Evolutionary conservation across 1,140 invertebrate species (phyloP), one percentile per base, ranked within the genome.

Genomic region (Polypedilum pembai): DNA sequence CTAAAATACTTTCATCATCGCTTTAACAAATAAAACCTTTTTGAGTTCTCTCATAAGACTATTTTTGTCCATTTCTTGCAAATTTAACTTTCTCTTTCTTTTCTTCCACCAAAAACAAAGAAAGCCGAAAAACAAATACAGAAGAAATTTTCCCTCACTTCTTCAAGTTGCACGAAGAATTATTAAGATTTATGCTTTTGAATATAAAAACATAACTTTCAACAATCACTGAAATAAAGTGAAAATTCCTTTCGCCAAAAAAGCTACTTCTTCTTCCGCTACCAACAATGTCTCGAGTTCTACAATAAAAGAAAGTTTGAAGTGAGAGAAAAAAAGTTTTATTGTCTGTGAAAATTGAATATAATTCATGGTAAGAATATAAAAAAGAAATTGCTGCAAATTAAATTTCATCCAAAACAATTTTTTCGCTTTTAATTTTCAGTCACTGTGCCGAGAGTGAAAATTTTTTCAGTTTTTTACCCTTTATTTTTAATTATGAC

Each of bases 271-370:
- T 33, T 33, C 24, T 33, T 33, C 24, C 5, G 24, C 24, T 33
- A 33, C 24, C 24, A 33, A 33, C 24, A 33, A 33, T 33, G 24
- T 3, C 24, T 33, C 5, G 2, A 33, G 24, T 33, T 3, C 5
- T 33, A 69, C 45, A 56, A 56, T 56, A 56, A 56, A 56, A 56
- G 45, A 15, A 56, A 56, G 24, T 33, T 56, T 56, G 0, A 69
- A 69, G 17, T n/a, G 17, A 18, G 17, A 66, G 18, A 21, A 69
- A 69, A 69, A 69, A 69, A 69, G 65, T 69, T 69, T 69, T 69
- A 69, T 69, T 69, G 65, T 69, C 65, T 69, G 65, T 69, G 65
- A 69, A 69, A 69, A 20, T 69, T 69, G 65, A 18, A 56, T 18
- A 69, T 69, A 21, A 69, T 69, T 69, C 8, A 69, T 18, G 65